Evolutionary conservation across 2,888 invertebrate species (phyloP).

Genomic region (Tuberolachnus salignus): DNA sequence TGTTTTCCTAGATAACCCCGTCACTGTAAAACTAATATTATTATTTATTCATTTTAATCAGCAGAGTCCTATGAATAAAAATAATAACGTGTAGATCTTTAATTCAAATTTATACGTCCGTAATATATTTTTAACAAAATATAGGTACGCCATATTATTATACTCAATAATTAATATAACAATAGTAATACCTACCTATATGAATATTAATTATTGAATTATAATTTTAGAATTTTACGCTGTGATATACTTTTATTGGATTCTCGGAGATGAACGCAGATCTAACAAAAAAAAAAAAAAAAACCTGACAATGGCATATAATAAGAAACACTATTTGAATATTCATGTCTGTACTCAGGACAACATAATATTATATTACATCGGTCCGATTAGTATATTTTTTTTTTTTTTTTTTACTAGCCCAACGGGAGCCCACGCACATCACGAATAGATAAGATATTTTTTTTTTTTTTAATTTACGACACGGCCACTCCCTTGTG

Average conservation of each 20-base stretch:
- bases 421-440: conserved; percentile 17
- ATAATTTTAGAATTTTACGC: neutral
- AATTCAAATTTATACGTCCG: too few species aligned
- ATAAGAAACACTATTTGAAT: conserved; percentile 3
- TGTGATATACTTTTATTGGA: too few species aligned
- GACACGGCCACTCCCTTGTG: conserved; percentile 5
- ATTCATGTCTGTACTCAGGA: neutral
- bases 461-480: conserved; percentile 32
- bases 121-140: too few species aligned
- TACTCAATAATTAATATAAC: too few species aligned
- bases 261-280: too few species aligned
- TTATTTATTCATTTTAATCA: too few species aligned
- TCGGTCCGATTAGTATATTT: conserved; percentile 8
- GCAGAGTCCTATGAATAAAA: too few species aligned
- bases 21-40: too few species aligned
- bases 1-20: too few species aligned
- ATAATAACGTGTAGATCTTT: too few species aligned
- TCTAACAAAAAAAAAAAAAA: neutral
- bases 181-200: too few species aligned
- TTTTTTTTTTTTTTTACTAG: conserved; percentile 17
- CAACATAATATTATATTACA: conserved; percentile 9
- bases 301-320: neutral
- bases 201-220: neutral
- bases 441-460: conserved; percentile 22
- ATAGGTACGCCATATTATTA: too few species aligned